Evolutionary conservation across 2,797 vertebrate genomes (phyloP), one percentile per base, ranked within the genome.

Genomic region (Sebastes elongatus): DNA sequence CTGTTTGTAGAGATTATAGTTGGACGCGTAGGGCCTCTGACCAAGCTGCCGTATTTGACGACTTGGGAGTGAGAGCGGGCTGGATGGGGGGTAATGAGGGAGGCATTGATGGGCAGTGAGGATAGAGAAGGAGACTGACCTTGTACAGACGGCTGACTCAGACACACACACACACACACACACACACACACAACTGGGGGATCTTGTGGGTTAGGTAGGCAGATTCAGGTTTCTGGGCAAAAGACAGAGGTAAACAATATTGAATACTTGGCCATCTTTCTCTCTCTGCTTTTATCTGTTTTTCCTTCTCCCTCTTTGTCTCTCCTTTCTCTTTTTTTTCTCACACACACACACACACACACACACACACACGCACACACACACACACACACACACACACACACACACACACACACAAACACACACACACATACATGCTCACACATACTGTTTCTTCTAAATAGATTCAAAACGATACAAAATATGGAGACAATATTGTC

Each of bases 101-200:
- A 72, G 71, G 77, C 22, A 35, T 74, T 52, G n/a, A 78, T 83
- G 89, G 85, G 42, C 76, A 72, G 38, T 20, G 61, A 87, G 84
- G 85, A 86, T 69, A 60, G 55, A 63, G 13, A 38, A 38, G 49
- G 69, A 75, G 56, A 59, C 77, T 80, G 84, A 88, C 88, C 86
- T 89, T 86, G 86, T 82, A 52, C 72, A 56, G 52, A 72, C 56
- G 18, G 28, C 3, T 30, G 23, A 28, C 42, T 8, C 64, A 66
- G 8, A 66, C 14, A 65, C 38, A 66, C 46, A 56, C 61, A 67
- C 35, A 28, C 11, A 72, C 27, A 70, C 64, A 67, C 35, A 56
- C 30, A 28, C 18, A 28, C 11, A 72, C 27, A 70, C 28, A 35
- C 60, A 74, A 10, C 7, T 22, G 7, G 10, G 35, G 30, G 22